Evolutionary conservation across 1,140 invertebrate species (phyloP).

Genomic region (Chironomus striatipennis): DNA sequence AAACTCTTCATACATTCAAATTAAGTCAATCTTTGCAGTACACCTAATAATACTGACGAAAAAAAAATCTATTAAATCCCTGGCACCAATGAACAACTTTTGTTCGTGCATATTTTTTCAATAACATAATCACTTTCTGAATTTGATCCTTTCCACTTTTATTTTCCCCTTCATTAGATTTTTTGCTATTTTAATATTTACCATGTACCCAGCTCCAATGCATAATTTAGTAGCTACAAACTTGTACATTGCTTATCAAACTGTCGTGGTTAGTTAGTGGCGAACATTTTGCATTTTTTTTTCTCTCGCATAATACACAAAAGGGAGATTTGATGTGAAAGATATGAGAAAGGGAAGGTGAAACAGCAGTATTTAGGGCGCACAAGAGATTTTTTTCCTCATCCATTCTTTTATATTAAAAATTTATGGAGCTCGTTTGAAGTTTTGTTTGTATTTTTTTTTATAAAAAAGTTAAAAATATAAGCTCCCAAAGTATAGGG

Average conservation of each 20-base stretch:
- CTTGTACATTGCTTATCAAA: background rate
- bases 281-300: background rate
- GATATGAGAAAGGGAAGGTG: background rate
- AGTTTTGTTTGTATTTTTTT: background rate
- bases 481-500: background rate
- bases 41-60: no score
- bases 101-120: no score
- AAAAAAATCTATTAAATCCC: no score
- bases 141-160: no score
- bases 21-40: no score
- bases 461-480: background rate
- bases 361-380: background rate
- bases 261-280: conserved; percentile 11
- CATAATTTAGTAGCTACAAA: conserved; percentile 11
- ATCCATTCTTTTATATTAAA: background rate
- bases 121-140: no score
- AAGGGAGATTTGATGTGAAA: background rate
- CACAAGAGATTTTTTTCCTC: background rate
- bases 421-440: background rate
- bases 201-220: background rate
- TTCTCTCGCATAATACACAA: background rate
- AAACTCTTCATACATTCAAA: no score
- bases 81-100: no score
- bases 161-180: no score
- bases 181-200: background rate